Evolutionary conservation across 2,888 invertebrate species (phyloP).

Genomic region (Nasonia oneida): DNA sequence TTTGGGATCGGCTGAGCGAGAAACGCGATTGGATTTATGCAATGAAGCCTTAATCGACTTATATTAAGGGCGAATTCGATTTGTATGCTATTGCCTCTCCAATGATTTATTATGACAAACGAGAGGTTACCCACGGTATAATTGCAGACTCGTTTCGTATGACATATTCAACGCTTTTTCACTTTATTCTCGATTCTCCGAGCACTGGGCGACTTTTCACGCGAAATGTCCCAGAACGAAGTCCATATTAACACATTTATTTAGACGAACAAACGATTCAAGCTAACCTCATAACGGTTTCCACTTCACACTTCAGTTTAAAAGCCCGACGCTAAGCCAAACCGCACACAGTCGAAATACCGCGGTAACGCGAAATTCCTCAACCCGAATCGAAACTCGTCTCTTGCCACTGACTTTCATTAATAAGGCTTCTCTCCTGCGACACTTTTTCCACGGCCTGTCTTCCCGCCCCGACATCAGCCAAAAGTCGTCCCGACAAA

Average conservation of each 20-base stretch:
- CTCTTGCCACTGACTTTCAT: slow-evolving; percentile 19
- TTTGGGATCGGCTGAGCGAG: neutral
- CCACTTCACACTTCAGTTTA: neutral
- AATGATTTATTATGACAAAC: slow-evolving; percentile 36
- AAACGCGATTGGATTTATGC: slow-evolving; percentile 16
- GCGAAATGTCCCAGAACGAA: neutral
- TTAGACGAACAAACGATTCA: neutral
- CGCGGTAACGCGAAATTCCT: slow-evolving; percentile 12
- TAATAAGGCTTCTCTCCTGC: slow-evolving; percentile 49
- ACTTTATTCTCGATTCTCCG: slow-evolving; percentile 18
- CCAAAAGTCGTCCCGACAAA: neutral
- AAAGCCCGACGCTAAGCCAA: neutral
- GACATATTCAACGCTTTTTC: slow-evolving; percentile 25
- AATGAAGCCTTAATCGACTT: slow-evolving; percentile 42
- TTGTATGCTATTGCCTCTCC: slow-evolving; percentile 28
- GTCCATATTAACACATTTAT: neutral
- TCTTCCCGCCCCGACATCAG: neutral
- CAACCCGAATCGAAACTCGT: neutral
- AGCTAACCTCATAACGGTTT: slow-evolving; percentile 1
- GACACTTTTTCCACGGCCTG: slow-evolving; percentile 39
- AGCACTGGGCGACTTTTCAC: slow-evolving; percentile 10
- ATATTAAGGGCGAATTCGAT: slow-evolving; percentile 34
- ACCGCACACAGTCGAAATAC: slow-evolving; percentile 8
- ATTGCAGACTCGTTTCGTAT: slow-evolving; percentile 42
- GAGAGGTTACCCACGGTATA: slow-evolving; percentile 7